A percentile compares a stretch with the other conserved stretches of the same genome.
phyloP scores from a whole-genome alignment of 2,113 vertebrate genomes.

The Indicator maculatus region DNA sequence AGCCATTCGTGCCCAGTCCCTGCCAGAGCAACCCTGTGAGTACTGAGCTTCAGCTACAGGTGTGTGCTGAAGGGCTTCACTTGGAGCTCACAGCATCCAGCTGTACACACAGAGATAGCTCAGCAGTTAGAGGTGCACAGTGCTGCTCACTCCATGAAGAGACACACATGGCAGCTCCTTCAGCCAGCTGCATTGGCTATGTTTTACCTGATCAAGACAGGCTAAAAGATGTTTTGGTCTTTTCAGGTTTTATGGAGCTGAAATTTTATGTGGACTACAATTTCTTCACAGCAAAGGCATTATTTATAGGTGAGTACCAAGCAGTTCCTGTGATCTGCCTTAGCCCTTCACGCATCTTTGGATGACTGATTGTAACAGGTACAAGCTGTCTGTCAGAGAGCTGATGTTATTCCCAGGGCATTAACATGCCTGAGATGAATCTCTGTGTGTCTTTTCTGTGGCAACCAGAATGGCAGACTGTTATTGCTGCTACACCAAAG shows the following conservation, averaged over 20 bases:
- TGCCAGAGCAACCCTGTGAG: neutral
- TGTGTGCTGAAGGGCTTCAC: neutral
- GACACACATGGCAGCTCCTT: neutral
- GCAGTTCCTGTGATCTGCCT: neutral
- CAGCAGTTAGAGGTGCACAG: neutral
- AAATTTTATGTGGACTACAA: constrained; percentile 94
- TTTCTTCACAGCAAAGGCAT: constrained; percentile 95
- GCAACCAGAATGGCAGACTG: constrained; percentile 2
- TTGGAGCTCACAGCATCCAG: neutral
- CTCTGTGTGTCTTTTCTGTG: constrained; percentile 3
- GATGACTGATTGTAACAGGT: neutral
- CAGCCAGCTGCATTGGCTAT: neutral
- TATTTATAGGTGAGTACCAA: constrained; percentile 89
- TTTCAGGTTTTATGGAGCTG: constrained; percentile 92
- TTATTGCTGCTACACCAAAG: constrained; percentile 37
- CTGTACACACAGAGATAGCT: rapidly evolving
- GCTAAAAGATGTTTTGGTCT: constrained; percentile 14
- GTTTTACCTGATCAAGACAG: neutral
- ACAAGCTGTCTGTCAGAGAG: constrained; percentile 5
- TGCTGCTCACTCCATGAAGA: neutral
- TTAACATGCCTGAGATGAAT: neutral
- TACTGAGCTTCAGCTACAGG: neutral
- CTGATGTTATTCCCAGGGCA: neutral
- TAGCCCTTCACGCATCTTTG: neutral
- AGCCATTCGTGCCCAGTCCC: neutral